These are phyloP conservation scores for Nipponia nippon DNA, from an alignment of 2,113 vertebrate species.

Conservation along the genomic window DNA sequence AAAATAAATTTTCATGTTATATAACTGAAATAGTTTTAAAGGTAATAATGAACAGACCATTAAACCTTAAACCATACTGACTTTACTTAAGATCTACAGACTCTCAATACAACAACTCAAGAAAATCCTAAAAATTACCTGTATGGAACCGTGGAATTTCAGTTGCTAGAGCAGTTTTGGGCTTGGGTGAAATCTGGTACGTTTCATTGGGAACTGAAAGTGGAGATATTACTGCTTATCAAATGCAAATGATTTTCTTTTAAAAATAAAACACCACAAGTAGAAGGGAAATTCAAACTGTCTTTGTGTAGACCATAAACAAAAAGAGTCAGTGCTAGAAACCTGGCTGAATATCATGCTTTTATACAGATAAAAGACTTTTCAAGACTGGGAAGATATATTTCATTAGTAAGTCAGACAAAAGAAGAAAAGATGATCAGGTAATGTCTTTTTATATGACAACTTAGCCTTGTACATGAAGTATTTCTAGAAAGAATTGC, in stretches of 20 bases:
- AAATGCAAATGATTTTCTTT: background rate
- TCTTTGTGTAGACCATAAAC: background rate
- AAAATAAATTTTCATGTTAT: background rate
- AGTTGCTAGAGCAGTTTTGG: slow-evolving; percentile 39
- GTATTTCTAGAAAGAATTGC: background rate
- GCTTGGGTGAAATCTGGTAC: slow-evolving; percentile 5
- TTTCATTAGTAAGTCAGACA: background rate
- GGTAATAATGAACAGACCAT: background rate
- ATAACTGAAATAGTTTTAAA: background rate
- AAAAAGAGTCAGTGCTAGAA: background rate
- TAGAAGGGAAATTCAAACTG: background rate
- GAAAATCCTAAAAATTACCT: slow-evolving; percentile 48
- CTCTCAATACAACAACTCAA: background rate
- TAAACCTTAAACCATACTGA: background rate
- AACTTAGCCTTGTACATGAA: background rate
- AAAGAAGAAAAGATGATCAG: background rate
- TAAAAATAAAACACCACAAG: background rate
- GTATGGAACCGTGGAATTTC: slow-evolving; percentile 44
- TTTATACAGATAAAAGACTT: background rate
- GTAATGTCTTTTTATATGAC: background rate
- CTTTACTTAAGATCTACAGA: background rate
- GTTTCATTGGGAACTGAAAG: slow-evolving; percentile 63
- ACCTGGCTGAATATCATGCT: background rate
- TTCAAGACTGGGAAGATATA: background rate
- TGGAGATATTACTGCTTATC: slow-evolving; percentile 1